phyloP scores from a whole-genome alignment of 1,140 invertebrate genomes.

The Charaxes varanes region DNA sequence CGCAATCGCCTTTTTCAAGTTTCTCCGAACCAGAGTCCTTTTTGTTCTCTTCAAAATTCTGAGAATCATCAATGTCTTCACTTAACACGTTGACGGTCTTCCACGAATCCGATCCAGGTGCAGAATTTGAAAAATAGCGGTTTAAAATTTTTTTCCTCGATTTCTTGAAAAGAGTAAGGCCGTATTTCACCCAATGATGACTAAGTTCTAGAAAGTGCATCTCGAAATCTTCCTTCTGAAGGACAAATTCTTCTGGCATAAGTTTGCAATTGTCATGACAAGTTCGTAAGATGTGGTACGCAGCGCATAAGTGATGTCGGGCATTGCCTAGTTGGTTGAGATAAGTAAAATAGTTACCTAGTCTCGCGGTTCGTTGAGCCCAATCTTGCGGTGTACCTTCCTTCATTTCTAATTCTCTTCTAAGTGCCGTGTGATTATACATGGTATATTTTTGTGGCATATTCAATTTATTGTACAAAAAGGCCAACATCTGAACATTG shows the following conservation, averaged over 20 bases:
- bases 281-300: constrained; percentile 67
- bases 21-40: constrained; percentile 45
- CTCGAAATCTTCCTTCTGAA: constrained; percentile 68
- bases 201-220: constrained; percentile 76
- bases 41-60: constrained; percentile 39
- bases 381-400: constrained; percentile 78
- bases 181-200: constrained; percentile 80
- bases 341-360: constrained; percentile 75
- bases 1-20: constrained; percentile 38
- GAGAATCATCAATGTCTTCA: constrained; percentile 22
- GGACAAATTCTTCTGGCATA: constrained; percentile 50
- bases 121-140: constrained; percentile 44
- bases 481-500: constrained; percentile 70
- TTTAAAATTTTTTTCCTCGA: constrained; percentile 70
- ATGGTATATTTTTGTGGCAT: constrained; percentile 69
- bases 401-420: constrained; percentile 76
- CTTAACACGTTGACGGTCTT: constrained; percentile 40
- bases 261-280: constrained; percentile 68
- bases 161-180: constrained; percentile 74
- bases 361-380: constrained; percentile 76
- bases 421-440: constrained; percentile 78
- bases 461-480: constrained; percentile 67
- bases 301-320: constrained; percentile 76
- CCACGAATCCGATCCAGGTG: constrained; percentile 47
- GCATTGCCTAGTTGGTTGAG: constrained; percentile 64